Conservation (phyloP, 2,797 vertebrate genomes). For the Furcifer pardalis region DNA sequence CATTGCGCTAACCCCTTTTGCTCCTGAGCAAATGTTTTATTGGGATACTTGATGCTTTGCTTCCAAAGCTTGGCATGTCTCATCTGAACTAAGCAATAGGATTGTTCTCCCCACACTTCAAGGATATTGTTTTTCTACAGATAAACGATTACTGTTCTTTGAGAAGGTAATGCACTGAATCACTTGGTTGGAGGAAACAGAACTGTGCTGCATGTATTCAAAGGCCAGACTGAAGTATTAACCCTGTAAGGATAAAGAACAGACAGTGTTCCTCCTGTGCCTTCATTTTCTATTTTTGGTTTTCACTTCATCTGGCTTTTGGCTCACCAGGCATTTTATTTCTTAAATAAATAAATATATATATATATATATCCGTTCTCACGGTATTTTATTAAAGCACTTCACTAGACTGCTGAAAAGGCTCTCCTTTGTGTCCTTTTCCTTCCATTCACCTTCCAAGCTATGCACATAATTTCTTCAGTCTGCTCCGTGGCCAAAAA, state of each 20-base stretch:
- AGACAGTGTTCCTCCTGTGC: slow-evolving; percentile 15
- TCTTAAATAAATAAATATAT: background rate
- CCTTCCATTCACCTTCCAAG: slow-evolving; percentile 9
- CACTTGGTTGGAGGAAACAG: slow-evolving; percentile 8
- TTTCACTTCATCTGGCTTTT: slow-evolving; percentile 12
- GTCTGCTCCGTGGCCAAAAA: background rate
- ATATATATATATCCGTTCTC: slow-evolving; percentile 35
- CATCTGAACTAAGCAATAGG: background rate
- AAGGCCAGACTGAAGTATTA: background rate
- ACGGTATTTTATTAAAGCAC: slow-evolving; percentile 17
- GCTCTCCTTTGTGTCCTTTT: background rate
- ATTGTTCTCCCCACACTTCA: background rate
- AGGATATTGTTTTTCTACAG: background rate
- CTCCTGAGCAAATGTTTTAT: background rate
- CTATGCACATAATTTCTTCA: slow-evolving; percentile 8
- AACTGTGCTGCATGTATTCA: slow-evolving; percentile 7
- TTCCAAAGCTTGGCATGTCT: background rate
- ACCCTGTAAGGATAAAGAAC: slow-evolving; percentile 4
- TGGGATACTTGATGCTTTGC: background rate
- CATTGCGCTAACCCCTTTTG: no score
- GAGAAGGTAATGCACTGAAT: background rate
- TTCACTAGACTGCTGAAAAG: slow-evolving; percentile 23
- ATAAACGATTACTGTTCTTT: slow-evolving; percentile 11
- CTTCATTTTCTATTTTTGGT: slow-evolving; percentile 17
- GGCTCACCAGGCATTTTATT: background rate